Conservation (phyloP, 2,113 vertebrate species). For the Carettochelys insculpta region DNA sequence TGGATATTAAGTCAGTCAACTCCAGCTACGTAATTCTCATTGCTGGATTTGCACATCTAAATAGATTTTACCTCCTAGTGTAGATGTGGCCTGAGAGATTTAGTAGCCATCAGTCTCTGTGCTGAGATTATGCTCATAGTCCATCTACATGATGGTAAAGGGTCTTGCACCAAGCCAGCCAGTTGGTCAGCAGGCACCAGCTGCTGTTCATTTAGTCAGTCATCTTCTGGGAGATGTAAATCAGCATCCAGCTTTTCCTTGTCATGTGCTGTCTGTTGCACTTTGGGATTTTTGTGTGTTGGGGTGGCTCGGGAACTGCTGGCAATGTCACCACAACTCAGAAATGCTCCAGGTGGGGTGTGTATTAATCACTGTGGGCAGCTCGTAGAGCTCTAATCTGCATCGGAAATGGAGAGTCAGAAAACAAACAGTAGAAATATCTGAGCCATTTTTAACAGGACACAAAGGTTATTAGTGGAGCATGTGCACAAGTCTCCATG, state of each 20-base stretch:
- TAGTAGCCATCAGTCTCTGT: background rate
- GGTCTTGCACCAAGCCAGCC: rapidly evolving
- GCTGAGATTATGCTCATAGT: rapidly evolving
- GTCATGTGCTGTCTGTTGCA: conserved; percentile 26
- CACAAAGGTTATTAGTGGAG: background rate
- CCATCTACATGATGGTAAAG: rapidly evolving
- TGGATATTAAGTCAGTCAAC: too few relatives aligned
- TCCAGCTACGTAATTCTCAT: too few relatives aligned
- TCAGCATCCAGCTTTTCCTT: background rate
- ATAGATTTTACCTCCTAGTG: too few relatives aligned
- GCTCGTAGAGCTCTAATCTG: background rate
- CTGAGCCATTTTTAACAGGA: background rate
- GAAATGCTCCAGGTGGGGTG: background rate
- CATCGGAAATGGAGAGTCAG: background rate
- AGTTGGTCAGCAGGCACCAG: rapidly evolving
- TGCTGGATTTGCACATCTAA: too few relatives aligned
- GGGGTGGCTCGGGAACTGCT: conserved; percentile 65
- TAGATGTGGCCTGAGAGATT: rapidly evolving
- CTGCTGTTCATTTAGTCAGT: rapidly evolving
- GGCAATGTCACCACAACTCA: conserved; percentile 43
- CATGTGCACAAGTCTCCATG: background rate
- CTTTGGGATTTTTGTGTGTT: conserved; percentile 61
- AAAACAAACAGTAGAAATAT: background rate
- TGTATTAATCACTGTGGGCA: background rate
- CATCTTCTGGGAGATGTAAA: background rate